Conservation (phyloP, 2,113 vertebrate genomes). For the Pteronura brasiliensis region DNA sequence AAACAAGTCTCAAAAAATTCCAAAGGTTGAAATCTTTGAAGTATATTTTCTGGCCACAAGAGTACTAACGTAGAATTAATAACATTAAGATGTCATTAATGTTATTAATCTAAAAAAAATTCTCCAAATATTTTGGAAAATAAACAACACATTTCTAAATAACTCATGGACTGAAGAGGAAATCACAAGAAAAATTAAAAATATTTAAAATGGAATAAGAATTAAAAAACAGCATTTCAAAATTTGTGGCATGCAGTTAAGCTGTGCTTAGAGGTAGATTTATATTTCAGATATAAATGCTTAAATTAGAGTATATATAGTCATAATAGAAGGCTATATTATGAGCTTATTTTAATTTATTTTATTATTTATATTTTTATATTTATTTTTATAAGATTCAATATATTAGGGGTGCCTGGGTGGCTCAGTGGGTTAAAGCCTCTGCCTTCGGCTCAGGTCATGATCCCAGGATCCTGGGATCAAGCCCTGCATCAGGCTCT, state of each 20-base stretch:
- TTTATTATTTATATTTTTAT: neutral
- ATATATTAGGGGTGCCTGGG: neutral
- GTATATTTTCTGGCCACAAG: neutral
- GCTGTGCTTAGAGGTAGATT: neutral
- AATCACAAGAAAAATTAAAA: neutral
- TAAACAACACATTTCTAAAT: neutral
- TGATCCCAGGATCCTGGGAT: too few species aligned
- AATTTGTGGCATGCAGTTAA: neutral
- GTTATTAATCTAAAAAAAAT: neutral
- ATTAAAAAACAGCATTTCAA: neutral
- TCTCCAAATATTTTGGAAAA: neutral
- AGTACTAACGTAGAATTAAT: neutral
- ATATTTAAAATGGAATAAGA: neutral
- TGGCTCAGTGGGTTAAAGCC: too few species aligned
- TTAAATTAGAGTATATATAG: neutral
- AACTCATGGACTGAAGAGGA: neutral
- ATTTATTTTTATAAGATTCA: neutral
- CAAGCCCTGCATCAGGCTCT: too few species aligned
- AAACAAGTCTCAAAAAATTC: neutral
- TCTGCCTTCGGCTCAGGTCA: too few species aligned
- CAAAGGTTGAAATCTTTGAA: neutral
- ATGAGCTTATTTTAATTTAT: neutral
- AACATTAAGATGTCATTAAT: neutral
- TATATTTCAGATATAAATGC: neutral
- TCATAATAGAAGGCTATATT: neutral